Base-by-base conservation (phyloP, 1,140 invertebrate species). In the Nasonia vitripennis region DNA sequence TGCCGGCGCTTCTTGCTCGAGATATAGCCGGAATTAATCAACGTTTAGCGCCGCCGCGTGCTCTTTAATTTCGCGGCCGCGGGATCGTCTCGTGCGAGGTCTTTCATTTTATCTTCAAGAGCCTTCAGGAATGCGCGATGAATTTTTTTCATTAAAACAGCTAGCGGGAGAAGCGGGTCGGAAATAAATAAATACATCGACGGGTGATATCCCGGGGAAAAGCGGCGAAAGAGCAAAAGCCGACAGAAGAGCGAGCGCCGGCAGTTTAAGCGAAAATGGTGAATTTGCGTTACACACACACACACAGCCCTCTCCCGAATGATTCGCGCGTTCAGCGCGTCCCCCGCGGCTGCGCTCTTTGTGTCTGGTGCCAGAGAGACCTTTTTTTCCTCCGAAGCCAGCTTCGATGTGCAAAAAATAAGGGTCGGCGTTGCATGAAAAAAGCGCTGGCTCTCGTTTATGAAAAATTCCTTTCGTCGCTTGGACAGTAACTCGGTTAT, bases 21-120 rank as follows among this genome's bases (percentile, higher is more conserved):
- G 37, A 82, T 82, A 74, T 73, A 55, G 73, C 73, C 12, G 55
- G 62, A 62, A 83, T 83, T 83, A 83, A 83, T 75, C 71, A 62
- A 81, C 37, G 48, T 48, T 67, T 45, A 55, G 71, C 34, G 5
- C 1, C 4, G 71, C 37, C n/a, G 31, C 37, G 9, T 27, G 37
- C 41, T 73, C 31, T 81, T 81, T 81, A 81, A 81, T 73, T 81
- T 70, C 34, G 17, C 31, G 20, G 41, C 17, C 6, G 27, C 12
- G 51, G 14, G 14, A 14, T 55, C 51, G 51, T 55, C 51, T 20
- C 17, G 12, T 2, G 17, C 27, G 27, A 27, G 27, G 27, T 3
- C 17, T 55, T 20, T 55, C 51, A 14, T 5, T 55, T 55, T 55
- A 37, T 37, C 5, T 55, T 55, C 5, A 55, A 55, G 11, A 17